These are phyloP conservation scores for Coelinius sp. DNA, from an alignment of 2,888 invertebrate genomes.

Conservation along the genomic window DNA sequence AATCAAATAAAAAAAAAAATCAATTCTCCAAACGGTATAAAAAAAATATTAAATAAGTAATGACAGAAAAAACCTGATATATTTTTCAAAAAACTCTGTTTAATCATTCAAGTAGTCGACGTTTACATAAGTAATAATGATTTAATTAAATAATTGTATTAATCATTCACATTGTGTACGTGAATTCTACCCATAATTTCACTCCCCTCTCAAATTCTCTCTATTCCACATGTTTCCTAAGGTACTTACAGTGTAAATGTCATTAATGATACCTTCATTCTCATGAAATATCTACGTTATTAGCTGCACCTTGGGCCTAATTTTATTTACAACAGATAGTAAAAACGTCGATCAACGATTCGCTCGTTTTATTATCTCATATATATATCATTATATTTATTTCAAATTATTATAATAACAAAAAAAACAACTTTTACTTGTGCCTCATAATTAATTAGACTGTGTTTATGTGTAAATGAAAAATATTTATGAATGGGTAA, in stretches of 20 bases:
- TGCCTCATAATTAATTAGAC: not conserved
- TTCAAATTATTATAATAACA: constrained; percentile 39
- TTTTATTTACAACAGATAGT: constrained; percentile 38
- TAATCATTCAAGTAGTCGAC: constrained; percentile 48
- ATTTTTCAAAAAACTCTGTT: constrained; percentile 49
- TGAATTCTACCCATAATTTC: constrained; percentile 35
- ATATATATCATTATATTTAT: constrained; percentile 32
- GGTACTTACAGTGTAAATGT: constrained; percentile 50
- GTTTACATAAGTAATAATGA: constrained; percentile 48
- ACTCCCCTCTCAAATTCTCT: constrained; percentile 36
- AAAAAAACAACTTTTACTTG: constrained; percentile 31
- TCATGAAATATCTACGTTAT: constrained; percentile 40
- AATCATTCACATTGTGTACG: constrained; percentile 37
- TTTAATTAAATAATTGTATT: constrained; percentile 46
- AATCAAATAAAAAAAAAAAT: too few relatives aligned
- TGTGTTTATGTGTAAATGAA: constrained; percentile 33
- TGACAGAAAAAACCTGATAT: constrained; percentile 37
- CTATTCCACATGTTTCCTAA: constrained; percentile 43
- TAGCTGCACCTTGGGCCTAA: constrained; percentile 47
- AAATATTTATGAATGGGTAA: constrained; percentile 5
- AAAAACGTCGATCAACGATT: constrained; percentile 43
- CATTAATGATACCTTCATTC: constrained; percentile 32
- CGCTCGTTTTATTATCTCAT: constrained; percentile 31
- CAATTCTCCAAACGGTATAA: too few relatives aligned
- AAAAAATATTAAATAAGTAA: too few relatives aligned